phyloP scores from a whole-genome alignment of 2,113 vertebrate genomes.

The Melanerpes aurifrons region DNA sequence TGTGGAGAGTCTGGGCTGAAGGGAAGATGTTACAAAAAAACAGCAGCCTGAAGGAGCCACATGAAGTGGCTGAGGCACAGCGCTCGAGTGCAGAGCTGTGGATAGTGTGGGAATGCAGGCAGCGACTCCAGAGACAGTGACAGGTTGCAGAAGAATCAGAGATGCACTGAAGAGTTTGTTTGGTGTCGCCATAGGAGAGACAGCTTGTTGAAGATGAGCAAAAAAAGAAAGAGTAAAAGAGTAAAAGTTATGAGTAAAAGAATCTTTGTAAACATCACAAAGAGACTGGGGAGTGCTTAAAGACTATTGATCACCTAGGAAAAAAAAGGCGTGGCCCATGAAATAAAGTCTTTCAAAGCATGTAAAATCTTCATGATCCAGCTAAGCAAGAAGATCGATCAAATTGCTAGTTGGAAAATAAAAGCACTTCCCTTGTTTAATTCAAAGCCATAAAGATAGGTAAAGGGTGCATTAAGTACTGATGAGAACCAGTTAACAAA shows the following conservation, averaged over 20 bases:
- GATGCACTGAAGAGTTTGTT: neutral
- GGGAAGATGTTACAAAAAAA: neutral
- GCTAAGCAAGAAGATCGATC: neutral
- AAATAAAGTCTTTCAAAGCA: neutral
- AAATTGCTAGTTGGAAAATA: neutral
- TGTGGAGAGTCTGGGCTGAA: neutral
- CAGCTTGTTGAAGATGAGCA: neutral
- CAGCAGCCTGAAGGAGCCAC: neutral
- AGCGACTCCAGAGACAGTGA: neutral
- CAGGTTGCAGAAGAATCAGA: neutral
- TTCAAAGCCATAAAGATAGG: neutral
- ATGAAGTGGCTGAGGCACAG: neutral
- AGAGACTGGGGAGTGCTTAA: neutral
- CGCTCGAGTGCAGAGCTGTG: neutral
- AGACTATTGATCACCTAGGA: neutral
- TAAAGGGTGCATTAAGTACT: neutral
- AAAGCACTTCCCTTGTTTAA: neutral
- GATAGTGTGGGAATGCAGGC: neutral
- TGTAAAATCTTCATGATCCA: neutral
- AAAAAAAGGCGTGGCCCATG: neutral
- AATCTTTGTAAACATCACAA: neutral
- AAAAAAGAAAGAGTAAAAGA: too few relatives aligned
- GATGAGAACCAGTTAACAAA: neutral
- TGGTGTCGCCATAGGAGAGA: neutral
- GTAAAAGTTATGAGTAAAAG: neutral